phyloP scores from a whole-genome alignment of 2,888 invertebrate species.

The Coremacera marginata region DNA sequence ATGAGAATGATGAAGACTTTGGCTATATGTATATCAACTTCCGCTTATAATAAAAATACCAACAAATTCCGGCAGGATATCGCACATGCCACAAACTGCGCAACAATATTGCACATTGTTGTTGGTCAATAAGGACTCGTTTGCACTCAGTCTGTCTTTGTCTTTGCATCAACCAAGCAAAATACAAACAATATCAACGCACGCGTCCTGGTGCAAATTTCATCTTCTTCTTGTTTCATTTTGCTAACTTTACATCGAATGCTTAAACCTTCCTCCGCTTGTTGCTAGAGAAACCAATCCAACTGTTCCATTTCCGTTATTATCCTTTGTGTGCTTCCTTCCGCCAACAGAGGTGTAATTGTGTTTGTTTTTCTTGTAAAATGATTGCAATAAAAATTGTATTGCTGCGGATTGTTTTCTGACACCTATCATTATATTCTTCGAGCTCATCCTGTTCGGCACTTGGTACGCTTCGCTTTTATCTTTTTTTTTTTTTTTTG shows the following conservation, averaged over 20 bases:
- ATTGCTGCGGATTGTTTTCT: constrained; percentile 33
- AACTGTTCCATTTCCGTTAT: constrained; percentile 59
- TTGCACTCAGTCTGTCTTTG: neutral
- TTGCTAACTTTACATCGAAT: constrained; percentile 7
- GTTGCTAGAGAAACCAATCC: constrained; percentile 39
- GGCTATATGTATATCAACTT: neutral
- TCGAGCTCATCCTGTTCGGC: constrained; percentile 3
- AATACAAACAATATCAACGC: constrained; percentile 41
- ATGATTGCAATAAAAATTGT: constrained; percentile 48
- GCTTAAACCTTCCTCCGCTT: neutral
- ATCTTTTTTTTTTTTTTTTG: neutral
- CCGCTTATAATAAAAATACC: neutral
- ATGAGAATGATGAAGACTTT: too few relatives aligned
- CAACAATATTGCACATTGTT: constrained; percentile 44
- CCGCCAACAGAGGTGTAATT: constrained; percentile 34
- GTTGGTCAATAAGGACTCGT: constrained; percentile 26
- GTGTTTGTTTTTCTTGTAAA: constrained; percentile 21
- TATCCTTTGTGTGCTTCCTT: constrained; percentile 28
- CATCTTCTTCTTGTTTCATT: neutral
- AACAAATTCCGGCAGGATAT: constrained; percentile 48
- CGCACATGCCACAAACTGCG: constrained; percentile 54
- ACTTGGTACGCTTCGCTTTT: neutral
- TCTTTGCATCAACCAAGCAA: neutral
- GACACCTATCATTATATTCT: constrained; percentile 14
- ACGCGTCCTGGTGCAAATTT: constrained; percentile 56